Conservation (phyloP, 2,797 vertebrate genomes). For the Cossypha heuglini region DNA sequence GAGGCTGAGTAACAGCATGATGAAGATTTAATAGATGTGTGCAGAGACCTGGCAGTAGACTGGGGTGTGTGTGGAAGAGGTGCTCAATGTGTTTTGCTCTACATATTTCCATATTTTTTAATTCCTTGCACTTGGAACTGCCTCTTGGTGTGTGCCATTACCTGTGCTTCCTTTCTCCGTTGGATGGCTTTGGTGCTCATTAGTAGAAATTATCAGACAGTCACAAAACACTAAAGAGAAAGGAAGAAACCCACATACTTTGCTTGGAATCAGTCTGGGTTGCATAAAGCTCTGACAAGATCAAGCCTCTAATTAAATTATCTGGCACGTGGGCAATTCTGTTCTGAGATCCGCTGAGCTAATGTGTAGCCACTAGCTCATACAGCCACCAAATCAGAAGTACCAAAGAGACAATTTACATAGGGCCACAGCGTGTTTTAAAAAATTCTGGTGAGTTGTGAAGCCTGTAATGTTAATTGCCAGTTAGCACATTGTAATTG, state of each 20-base stretch:
- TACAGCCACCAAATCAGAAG: constrained; percentile 45
- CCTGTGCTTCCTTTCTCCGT: neutral
- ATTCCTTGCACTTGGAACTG: neutral
- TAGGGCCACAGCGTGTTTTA: constrained; percentile 46
- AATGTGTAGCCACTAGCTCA: constrained; percentile 54
- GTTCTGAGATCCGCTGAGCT: constrained; percentile 46
- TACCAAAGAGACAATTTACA: constrained; percentile 63
- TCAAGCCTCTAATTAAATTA: constrained; percentile 67
- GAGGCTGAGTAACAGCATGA: neutral
- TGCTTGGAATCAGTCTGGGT: constrained; percentile 19
- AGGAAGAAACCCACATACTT: neutral
- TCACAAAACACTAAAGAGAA: constrained; percentile 9
- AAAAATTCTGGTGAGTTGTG: constrained; percentile 62
- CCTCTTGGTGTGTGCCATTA: neutral
- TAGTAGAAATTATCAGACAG: neutral
- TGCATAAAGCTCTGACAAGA: constrained; percentile 55
- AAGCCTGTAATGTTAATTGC: constrained; percentile 67
- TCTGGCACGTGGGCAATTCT: constrained; percentile 58
- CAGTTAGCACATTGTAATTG: constrained; percentile 68
- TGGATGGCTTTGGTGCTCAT: neutral
- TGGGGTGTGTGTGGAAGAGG: neutral
- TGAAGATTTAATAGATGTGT: constrained; percentile 40
- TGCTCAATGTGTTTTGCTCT: neutral
- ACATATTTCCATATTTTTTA: neutral
- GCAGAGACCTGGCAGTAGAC: neutral